Conservation (phyloP, 2,113 vertebrate genomes). For the Eptesicus fuscus region DNA sequence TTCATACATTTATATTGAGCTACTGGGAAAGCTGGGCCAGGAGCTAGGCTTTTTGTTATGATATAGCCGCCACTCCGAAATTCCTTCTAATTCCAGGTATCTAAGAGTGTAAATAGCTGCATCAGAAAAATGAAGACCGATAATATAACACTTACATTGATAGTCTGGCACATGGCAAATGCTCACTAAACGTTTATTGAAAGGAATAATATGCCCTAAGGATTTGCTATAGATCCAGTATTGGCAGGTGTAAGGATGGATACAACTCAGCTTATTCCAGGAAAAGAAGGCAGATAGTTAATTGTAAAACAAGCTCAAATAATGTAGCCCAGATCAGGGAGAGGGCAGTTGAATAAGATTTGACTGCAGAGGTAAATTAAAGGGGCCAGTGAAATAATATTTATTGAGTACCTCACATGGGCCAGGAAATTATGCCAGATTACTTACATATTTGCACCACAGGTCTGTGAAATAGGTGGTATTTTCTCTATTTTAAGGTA, state of each 20-base stretch:
- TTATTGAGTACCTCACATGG: not conserved
- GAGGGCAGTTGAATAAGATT: not conserved
- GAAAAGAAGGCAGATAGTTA: not conserved
- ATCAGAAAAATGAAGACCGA: constrained; percentile 21
- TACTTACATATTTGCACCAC: not conserved
- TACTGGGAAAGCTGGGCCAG: not conserved
- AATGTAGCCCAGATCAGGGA: not conserved
- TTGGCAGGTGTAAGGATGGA: not conserved
- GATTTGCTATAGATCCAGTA: not conserved
- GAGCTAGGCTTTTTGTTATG: constrained; percentile 4
- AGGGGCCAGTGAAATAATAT: constrained; percentile 23
- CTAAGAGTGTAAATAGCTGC: constrained; percentile 14
- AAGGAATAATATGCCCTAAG: not conserved
- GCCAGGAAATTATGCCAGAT: not conserved
- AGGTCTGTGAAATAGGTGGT: not conserved
- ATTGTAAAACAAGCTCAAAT: not conserved
- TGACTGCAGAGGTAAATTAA: constrained; percentile 32
- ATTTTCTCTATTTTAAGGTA: constrained; percentile 33
- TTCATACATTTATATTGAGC: not conserved
- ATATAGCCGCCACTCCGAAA: not conserved
- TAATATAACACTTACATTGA: not conserved
- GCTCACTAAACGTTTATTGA: not conserved
- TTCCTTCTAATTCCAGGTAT: not conserved
- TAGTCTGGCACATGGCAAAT: not conserved
- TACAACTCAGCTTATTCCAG: not conserved